These are phyloP conservation scores for Lethrus apterus DNA, from an alignment of 1,140 invertebrate genomes.

Conservation along the genomic window DNA sequence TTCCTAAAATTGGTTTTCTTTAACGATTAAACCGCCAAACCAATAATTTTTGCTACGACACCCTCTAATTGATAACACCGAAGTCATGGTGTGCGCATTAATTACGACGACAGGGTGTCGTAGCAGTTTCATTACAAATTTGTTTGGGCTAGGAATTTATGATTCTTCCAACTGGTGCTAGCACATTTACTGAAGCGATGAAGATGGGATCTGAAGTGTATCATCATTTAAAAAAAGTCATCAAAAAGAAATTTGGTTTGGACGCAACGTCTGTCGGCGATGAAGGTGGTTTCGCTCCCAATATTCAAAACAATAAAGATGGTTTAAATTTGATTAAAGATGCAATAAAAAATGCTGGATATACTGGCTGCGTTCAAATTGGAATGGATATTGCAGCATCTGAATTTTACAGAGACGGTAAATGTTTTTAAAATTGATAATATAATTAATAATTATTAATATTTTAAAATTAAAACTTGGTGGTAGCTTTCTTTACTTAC, in stretches of 20 bases:
- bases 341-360: conserved; percentile 90
- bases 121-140: too few species aligned
- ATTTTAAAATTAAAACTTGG: too few species aligned
- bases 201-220: conserved; percentile 96
- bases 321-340: conserved; percentile 78
- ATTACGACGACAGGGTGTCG: too few species aligned
- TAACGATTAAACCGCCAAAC: too few species aligned
- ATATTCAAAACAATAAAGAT: conserved; percentile 95
- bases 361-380: conserved; percentile 90
- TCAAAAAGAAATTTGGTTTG: conserved; percentile 88
- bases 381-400: conserved; percentile 99
- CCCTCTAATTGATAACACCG: too few species aligned
- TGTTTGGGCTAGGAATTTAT: conserved; percentile 35
- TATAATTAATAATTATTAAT: too few species aligned
- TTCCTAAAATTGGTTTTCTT: too few species aligned
- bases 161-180: conserved; percentile 61
- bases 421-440: conserved; percentile 74
- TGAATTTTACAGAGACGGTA: conserved; percentile 82
- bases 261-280: conserved; percentile 97
- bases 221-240: conserved; percentile 93
- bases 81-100: too few species aligned
- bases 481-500: too few species aligned
- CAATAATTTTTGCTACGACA: too few species aligned
- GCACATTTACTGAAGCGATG: conserved; percentile 94
- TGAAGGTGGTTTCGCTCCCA: conserved; percentile 98